Conservation (phyloP, 2,888 invertebrate genomes). For the Helleia helle region DNA sequence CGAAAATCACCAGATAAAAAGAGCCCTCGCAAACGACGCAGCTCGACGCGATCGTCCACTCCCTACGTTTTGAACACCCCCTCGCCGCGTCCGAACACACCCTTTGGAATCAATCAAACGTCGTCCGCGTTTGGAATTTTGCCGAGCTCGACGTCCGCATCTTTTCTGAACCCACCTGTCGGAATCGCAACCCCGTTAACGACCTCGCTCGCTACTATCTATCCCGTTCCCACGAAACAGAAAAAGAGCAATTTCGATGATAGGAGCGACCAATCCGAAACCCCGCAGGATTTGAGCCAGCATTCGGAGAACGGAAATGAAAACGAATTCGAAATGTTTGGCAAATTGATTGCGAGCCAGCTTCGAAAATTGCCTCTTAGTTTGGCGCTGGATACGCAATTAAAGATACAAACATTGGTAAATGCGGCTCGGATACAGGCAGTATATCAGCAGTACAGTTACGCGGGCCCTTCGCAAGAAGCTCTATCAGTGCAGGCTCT, state of each 20-base stretch:
- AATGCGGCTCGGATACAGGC: constrained; percentile 64
- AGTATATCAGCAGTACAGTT: constrained; percentile 65
- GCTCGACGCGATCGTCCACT: constrained; percentile 59
- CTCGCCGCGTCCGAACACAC: constrained; percentile 60
- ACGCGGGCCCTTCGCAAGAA: constrained; percentile 63
- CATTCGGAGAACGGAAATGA: constrained; percentile 61
- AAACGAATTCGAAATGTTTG: constrained; percentile 68
- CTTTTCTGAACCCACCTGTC: constrained; percentile 62
- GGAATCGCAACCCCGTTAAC: constrained; percentile 65
- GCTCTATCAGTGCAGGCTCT: constrained; percentile 60
- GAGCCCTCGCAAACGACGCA: constrained; percentile 59
- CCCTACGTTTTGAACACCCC: constrained; percentile 66
- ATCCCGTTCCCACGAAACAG: constrained; percentile 58
- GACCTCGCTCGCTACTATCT: constrained; percentile 59
- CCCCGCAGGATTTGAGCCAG: constrained; percentile 62
- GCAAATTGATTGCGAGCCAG: constrained; percentile 63
- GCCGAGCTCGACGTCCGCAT: constrained; percentile 47
- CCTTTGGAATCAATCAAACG: constrained; percentile 54
- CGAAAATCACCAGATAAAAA: constrained; percentile 65
- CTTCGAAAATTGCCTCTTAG: constrained; percentile 58
- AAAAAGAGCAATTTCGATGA: constrained; percentile 50
- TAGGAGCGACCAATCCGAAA: constrained; percentile 45
- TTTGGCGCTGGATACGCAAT: constrained; percentile 59
- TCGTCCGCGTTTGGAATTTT: constrained; percentile 52
- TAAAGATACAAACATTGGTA: constrained; percentile 62